Evolutionary conservation across 2,797 vertebrate genomes (phyloP).

Genomic region (Pelodytes ibericus): DNA sequence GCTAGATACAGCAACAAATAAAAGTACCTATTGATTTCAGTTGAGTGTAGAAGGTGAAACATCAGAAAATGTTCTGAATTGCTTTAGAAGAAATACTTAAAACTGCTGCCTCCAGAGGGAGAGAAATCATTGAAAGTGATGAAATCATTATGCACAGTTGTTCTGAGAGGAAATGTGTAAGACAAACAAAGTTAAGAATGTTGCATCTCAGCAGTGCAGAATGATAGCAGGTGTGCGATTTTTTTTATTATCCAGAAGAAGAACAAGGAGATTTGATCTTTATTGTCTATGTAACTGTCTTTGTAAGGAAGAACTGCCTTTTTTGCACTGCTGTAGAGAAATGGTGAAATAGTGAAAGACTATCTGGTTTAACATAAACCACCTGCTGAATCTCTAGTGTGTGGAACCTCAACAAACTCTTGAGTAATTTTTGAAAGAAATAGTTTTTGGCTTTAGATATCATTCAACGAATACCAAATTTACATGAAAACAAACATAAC

Average conservation of each 20-base stretch:
- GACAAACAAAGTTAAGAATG: constrained; percentile 68
- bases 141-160: constrained; percentile 60
- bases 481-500: constrained; percentile 13
- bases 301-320: constrained; percentile 67
- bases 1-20: background rate
- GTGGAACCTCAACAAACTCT: too few species aligned
- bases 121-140: constrained; percentile 68
- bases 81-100: constrained; percentile 69
- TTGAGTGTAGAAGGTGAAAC: background rate
- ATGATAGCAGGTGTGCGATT: constrained; percentile 72
- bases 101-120: constrained; percentile 68
- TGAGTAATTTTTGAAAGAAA: too few species aligned
- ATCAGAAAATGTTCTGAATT: constrained; percentile 58
- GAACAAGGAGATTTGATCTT: constrained; percentile 65
- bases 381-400: constrained; percentile 24
- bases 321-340: constrained; percentile 57
- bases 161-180: constrained; percentile 64
- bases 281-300: constrained; percentile 63
- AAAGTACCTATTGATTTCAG: background rate
- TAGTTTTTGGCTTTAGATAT: too few species aligned
- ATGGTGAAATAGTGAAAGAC: too few species aligned
- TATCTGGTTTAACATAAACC: constrained; percentile 50
- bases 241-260: constrained; percentile 70
- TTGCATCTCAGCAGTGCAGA: constrained; percentile 64
- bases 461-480: background rate